A percentile compares a stretch with the other conserved stretches of the same genome.
These are phyloP conservation scores for Watsonalla cultraria DNA, from an alignment of 2,888 invertebrate species.

Conservation along the genomic window DNA sequence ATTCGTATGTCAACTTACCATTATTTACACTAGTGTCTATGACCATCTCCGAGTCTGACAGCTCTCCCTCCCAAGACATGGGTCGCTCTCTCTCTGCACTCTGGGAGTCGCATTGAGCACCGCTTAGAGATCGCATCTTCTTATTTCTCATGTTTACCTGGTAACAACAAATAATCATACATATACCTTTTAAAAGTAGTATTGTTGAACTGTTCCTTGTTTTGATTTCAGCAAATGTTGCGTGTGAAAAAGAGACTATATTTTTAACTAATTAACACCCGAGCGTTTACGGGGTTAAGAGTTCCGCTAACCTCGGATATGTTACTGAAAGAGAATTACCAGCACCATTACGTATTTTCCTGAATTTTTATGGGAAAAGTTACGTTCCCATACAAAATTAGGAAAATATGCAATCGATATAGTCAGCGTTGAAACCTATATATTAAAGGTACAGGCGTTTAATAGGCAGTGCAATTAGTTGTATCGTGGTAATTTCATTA, in stretches of 20 bases:
- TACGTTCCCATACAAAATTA: too few species aligned
- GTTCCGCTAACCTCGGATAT: too few species aligned
- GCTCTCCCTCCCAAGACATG: slow-evolving; percentile 97
- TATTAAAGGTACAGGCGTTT: too few species aligned
- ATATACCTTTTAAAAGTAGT: neutral
- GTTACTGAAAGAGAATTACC: too few species aligned
- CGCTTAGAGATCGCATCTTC: slow-evolving; percentile 78
- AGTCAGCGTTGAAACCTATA: too few species aligned
- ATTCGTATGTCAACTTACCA: slow-evolving; percentile 34
- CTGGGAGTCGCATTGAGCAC: slow-evolving; percentile 57
- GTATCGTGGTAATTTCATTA: too few species aligned
- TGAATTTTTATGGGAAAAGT: too few species aligned
- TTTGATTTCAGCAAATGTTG: neutral
- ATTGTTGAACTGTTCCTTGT: neutral
- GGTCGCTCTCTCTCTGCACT: slow-evolving; percentile 80
- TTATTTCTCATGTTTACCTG: slow-evolving; percentile 83
- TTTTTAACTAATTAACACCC: too few species aligned
- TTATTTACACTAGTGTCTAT: slow-evolving; percentile 67
- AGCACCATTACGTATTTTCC: too few species aligned
- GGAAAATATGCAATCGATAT: too few species aligned
- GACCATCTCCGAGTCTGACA: slow-evolving; percentile 90
- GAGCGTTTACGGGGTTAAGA: too few species aligned
- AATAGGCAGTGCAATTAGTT: too few species aligned
- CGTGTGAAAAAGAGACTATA: neutral
- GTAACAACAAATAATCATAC: slow-evolving; percentile 12